Evolutionary conservation across 2,113 vertebrate species (phyloP).

Genomic region (Ornithorhynchus anatinus): DNA sequence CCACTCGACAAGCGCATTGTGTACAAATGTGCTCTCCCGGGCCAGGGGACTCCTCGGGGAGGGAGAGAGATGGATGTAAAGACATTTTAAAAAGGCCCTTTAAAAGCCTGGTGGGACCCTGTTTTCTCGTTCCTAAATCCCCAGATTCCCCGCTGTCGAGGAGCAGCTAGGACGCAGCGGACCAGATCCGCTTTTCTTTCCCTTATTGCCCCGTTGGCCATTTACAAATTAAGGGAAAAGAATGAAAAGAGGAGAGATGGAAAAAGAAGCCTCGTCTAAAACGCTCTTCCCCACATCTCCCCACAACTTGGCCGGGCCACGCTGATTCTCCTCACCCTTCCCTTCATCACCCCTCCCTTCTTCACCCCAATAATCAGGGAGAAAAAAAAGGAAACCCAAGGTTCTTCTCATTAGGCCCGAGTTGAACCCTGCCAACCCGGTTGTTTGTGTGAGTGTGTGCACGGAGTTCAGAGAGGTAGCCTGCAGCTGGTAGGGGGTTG

Average conservation of each 20-base stretch:
- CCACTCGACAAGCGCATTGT: too few species aligned
- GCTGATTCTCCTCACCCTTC: neutral
- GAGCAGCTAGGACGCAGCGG: neutral
- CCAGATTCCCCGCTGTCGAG: too few species aligned
- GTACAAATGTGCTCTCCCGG: too few species aligned
- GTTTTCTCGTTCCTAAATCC: too few species aligned
- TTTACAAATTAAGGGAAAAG: neutral
- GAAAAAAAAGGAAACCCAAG: neutral
- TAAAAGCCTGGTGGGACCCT: neutral
- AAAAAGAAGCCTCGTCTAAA: neutral
- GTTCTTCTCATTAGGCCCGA: neutral
- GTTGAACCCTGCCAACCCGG: too few species aligned
- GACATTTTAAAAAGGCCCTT: neutral
- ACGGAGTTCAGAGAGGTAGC: too few species aligned
- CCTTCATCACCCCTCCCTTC: neutral
- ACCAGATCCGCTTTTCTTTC: neutral
- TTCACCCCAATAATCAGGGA: rapidly evolving
- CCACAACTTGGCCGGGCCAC: neutral
- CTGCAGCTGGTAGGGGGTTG: too few species aligned
- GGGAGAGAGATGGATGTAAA: neutral
- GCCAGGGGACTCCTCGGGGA: neutral
- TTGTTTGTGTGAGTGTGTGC: too few species aligned
- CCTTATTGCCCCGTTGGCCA: too few species aligned
- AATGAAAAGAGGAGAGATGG: neutral
- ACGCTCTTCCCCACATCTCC: neutral